Percentiles rank a stretch among this genome's conserved stretches.
These are phyloP conservation scores for Idris sp. DNA, from an alignment of 1,140 invertebrate species.

Conservation along the genomic window DNA sequence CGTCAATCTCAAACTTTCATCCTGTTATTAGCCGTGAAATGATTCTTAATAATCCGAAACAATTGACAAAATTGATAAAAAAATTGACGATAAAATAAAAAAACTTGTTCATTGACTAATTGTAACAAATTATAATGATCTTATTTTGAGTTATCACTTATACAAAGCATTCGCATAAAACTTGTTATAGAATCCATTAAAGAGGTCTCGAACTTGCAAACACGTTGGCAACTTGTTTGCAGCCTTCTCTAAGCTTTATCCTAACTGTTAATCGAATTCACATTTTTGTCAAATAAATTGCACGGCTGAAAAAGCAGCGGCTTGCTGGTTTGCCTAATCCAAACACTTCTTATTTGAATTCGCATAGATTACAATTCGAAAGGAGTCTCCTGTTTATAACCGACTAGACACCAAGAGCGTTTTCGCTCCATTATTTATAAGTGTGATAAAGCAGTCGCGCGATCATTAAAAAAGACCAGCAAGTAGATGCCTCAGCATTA, in stretches of 20 bases:
- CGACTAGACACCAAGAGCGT: slow-evolving; percentile 2
- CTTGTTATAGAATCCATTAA: too few species aligned
- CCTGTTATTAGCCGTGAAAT: slow-evolving; percentile 14
- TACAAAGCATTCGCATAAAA: too few species aligned
- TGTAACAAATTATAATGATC: too few species aligned
- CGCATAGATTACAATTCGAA: slow-evolving; percentile 20
- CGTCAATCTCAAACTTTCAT: slow-evolving; percentile 12
- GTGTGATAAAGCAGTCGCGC: slow-evolving; percentile 31
- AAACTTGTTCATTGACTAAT: too few species aligned
- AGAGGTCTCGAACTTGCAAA: too few species aligned
- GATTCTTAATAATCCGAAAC: slow-evolving; percentile 27
- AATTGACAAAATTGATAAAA: background rate
- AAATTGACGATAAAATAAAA: background rate
- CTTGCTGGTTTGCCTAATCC: slow-evolving; percentile 13
- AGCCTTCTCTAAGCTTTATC: background rate
- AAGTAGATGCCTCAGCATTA: slow-evolving; percentile 33
- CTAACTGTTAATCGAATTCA: slow-evolving; percentile 14
- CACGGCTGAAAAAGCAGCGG: background rate
- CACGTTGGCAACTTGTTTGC: too few species aligned
- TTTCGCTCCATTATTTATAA: slow-evolving; percentile 32
- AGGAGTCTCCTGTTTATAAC: too few species aligned
- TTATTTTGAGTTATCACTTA: too few species aligned
- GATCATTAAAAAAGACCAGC: slow-evolving; percentile 36
- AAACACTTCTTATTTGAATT: slow-evolving; percentile 5
- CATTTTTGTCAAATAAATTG: slow-evolving; percentile 2